A percentile compares a stretch with the other conserved stretches of the same genome.
Conservation (phyloP, 2,888 invertebrate species). For the Craniophora ligustri region DNA sequence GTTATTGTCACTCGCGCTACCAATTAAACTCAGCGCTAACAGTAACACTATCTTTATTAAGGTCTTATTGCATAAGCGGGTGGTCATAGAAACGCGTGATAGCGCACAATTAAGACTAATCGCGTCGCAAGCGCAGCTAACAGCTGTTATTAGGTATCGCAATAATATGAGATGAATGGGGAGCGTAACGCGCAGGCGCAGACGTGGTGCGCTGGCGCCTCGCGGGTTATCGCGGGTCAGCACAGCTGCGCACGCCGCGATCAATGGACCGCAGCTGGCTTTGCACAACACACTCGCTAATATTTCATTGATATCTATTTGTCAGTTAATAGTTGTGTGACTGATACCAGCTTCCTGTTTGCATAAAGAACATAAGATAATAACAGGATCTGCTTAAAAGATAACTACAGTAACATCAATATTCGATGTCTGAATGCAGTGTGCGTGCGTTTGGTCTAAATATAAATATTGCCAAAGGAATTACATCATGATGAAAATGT, state of each 20-base stretch:
- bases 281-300: constrained; percentile 57
- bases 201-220: constrained; percentile 76
- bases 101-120: constrained; percentile 77
- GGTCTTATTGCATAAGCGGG: constrained; percentile 67
- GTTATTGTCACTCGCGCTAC: constrained; percentile 48
- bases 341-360: constrained; percentile 52
- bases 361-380: constrained; percentile 33
- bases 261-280: constrained; percentile 71
- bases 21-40: constrained; percentile 60
- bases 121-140: constrained; percentile 74
- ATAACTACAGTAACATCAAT: constrained; percentile 30
- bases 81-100: constrained; percentile 72
- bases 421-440: constrained; percentile 3
- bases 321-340: constrained; percentile 42
- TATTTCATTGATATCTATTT: constrained; percentile 63
- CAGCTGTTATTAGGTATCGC: constrained; percentile 65
- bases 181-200: constrained; percentile 63
- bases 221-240: constrained; percentile 83
- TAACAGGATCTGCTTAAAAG: constrained; percentile 41
- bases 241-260: constrained; percentile 63
- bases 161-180: constrained; percentile 76
- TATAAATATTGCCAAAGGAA: constrained; percentile 8
- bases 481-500: constrained; percentile 38
- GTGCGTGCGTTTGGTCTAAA: constrained; percentile 10
- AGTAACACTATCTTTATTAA: constrained; percentile 63